phyloP scores from a whole-genome alignment of 1,140 invertebrate genomes.

The Druon quercuslanigerum region DNA sequence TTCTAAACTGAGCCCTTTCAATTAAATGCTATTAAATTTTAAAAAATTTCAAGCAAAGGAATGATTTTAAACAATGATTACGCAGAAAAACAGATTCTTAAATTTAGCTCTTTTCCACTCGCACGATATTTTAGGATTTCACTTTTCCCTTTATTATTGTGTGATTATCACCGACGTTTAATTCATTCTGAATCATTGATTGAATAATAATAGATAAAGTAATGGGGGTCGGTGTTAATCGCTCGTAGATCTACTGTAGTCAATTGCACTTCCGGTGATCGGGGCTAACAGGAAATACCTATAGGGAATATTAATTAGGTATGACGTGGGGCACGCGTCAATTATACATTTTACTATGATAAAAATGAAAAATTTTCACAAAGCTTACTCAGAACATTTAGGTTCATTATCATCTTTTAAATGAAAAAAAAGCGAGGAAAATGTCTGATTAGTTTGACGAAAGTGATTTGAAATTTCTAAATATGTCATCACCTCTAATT shows the following conservation, averaged over 20 bases:
- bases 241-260: constrained; percentile 14
- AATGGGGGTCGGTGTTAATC: constrained; percentile 19
- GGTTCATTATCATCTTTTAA: not conserved
- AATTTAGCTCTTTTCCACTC: too few relatives aligned
- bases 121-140: too few relatives aligned
- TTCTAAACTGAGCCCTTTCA: not conserved
- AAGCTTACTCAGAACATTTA: not conserved
- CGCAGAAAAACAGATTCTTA: too few relatives aligned
- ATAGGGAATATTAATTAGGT: constrained; percentile 66
- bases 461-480: too few relatives aligned
- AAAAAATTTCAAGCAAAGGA: not conserved
- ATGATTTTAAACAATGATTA: too few relatives aligned
- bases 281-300: constrained; percentile 61
- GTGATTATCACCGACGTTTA: constrained; percentile 1
- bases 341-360: not conserved
- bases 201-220: constrained; percentile 12
- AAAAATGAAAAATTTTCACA: not conserved
- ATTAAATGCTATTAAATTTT: not conserved
- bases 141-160: not conserved
- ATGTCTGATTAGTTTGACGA: too few relatives aligned
- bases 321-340: constrained; percentile 51
- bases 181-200: not conserved
- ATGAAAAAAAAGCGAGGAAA: too few relatives aligned
- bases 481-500: too few relatives aligned
- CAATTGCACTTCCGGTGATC: constrained; percentile 56